A percentile compares a stretch with the other conserved stretches of the same genome.
These are phyloP conservation scores for Colinus virginianus DNA, from an alignment of 2,113 vertebrate genomes.

Conservation along the genomic window DNA sequence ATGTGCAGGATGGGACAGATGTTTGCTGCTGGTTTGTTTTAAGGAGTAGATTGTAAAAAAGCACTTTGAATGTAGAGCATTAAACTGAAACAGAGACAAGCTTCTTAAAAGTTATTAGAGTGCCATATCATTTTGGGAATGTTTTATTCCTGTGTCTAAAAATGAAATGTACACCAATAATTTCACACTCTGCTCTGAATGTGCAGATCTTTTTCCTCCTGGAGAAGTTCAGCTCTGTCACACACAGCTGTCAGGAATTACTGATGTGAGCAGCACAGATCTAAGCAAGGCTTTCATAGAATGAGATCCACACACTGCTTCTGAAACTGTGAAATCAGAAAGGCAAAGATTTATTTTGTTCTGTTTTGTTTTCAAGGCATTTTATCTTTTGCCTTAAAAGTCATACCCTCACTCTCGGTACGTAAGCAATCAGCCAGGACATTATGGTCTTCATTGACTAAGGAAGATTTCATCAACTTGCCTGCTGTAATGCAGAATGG, in stretches of 20 bases:
- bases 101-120: conserved; percentile 12
- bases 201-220: not conserved
- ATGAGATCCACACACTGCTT: not conserved
- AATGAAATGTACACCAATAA: not conserved
- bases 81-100: not conserved
- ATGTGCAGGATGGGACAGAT: fast-evolving
- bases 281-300: not conserved
- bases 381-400: not conserved
- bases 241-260: not conserved
- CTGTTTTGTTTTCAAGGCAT: not conserved
- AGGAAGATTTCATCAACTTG: not conserved
- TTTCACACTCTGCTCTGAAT: not conserved
- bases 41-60: not conserved
- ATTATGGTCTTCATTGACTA: not conserved
- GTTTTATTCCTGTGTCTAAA: not conserved
- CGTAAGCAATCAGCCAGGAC: not conserved
- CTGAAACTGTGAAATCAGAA: not conserved
- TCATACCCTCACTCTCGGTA: not conserved
- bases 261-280: not conserved
- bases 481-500: not conserved
- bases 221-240: not conserved
- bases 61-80: not conserved
- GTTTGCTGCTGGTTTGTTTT: not conserved
- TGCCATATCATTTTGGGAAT: not conserved
- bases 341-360: not conserved